phyloP scores from a whole-genome alignment of 2,888 invertebrate species.

The Rhyacophila evoluta region DNA sequence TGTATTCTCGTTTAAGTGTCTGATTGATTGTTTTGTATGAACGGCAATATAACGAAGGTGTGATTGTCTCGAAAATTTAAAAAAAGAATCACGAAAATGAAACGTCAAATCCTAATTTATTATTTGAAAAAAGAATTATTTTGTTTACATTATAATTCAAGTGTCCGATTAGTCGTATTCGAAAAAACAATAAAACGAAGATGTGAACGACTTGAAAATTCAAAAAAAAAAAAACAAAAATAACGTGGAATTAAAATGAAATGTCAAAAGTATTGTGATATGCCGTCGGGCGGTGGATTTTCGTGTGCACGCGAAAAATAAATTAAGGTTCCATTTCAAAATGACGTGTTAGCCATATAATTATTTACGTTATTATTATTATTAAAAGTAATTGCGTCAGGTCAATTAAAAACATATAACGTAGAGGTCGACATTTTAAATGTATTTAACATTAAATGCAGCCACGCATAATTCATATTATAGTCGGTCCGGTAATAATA shows the following conservation, averaged over 20 bases:
- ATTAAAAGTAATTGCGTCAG: conserved; percentile 31
- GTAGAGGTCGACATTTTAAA: conserved; percentile 19
- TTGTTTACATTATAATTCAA: no score
- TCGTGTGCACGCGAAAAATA: conserved; percentile 43
- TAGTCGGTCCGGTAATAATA: no score
- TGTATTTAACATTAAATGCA: not conserved
- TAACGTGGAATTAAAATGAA: conserved; percentile 35
- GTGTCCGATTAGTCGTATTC: no score
- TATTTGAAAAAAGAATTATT: no score
- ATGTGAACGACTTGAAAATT: conserved; percentile 22
- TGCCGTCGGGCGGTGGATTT: conserved; percentile 43
- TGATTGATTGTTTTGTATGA: no score
- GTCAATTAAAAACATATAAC: conserved; percentile 34
- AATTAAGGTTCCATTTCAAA: conserved; percentile 43
- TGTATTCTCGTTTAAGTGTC: no score
- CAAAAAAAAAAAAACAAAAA: no score
- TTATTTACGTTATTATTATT: conserved; percentile 1
- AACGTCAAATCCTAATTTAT: no score
- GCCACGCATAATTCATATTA: not conserved
- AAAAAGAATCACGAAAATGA: no score
- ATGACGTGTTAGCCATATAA: conserved; percentile 42
- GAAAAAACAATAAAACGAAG: not conserved
- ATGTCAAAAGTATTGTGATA: conserved; percentile 39
- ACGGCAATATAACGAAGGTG: no score
- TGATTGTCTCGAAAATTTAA: no score